Evolutionary conservation across 2,797 vertebrate genomes (phyloP).

Genomic region (Enteromius anoplus): DNA sequence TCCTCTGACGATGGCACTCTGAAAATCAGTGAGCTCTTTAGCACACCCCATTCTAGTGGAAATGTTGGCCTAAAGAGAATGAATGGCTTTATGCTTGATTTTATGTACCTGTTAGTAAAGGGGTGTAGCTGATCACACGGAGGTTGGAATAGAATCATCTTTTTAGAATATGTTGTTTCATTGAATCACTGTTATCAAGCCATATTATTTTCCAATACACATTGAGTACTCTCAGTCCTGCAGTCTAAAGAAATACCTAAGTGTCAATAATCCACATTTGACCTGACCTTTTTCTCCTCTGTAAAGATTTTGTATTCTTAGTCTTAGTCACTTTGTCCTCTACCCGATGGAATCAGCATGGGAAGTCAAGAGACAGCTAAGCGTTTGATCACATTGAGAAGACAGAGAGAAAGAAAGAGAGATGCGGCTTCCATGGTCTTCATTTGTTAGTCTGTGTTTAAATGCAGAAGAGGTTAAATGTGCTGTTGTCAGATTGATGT

Average conservation of each 20-base stretch:
- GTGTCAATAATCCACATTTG: not conserved
- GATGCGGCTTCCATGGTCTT: slow-evolving; percentile 18
- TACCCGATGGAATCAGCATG: slow-evolving; percentile 33
- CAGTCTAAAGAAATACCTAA: not conserved
- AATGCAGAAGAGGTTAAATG: slow-evolving; percentile 57
- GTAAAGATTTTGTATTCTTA: slow-evolving; percentile 33
- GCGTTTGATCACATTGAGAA: not conserved
- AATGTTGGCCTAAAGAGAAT: not conserved
- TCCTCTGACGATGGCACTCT: not conserved
- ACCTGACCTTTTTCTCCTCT: slow-evolving; percentile 13
- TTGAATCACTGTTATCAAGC: not conserved
- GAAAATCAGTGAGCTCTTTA: not conserved
- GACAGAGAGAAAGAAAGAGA: slow-evolving; percentile 18
- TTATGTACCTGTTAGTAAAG: slow-evolving; percentile 1
- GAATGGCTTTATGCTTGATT: not conserved
- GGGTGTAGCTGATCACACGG: not conserved
- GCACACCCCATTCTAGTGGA: not conserved
- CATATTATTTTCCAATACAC: not conserved
- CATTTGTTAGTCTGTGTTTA: slow-evolving; percentile 54
- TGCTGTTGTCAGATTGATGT: slow-evolving; percentile 58
- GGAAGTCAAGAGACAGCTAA: slow-evolving; percentile 26
- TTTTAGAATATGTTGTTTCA: not conserved
- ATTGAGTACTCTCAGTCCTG: not conserved
- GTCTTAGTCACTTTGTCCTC: slow-evolving; percentile 35
- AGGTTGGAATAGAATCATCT: not conserved